Evolutionary conservation across 2,888 invertebrate species (phyloP), one percentile per base, ranked within the genome.

Genomic region (Apamea sordens): DNA sequence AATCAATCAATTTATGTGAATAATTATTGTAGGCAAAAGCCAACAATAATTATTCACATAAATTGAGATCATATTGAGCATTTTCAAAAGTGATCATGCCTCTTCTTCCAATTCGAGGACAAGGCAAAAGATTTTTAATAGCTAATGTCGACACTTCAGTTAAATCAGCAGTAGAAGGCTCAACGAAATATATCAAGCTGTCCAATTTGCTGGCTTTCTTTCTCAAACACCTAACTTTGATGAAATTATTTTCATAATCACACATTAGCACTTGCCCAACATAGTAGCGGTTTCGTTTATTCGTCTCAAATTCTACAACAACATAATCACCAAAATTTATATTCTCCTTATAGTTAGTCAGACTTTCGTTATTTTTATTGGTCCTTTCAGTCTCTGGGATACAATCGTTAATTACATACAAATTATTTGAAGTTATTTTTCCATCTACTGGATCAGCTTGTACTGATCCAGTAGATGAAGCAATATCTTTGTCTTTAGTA

Each of bases 31-130:
- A n/a, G n/a, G n/a, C n/a, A n/a, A n/a, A n/a, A n/a, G n/a, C n/a
- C n/a, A n/a, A n/a, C n/a, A n/a, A 3, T 56, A 56, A 56, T 61
- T 61, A 61, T 61, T 61, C 61, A 61, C 61, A 61, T 28, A 61
- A 61, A 61, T 28, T 61, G 61, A 61, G 61, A 61, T 61, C 28
- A 61, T 28, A 28, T 61, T 61, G 61, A 61, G 28, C 15, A 61
- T 61, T 61, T 28, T 61, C 61, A 61, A 61, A 61, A n/a, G n/a
- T 59, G 18, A 53, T 53, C 53, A 56, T 56, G 28, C 61, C 61
- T 61, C 61, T 10, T 59, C 59, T 61, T n/a, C 61, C 61, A 28
- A 61, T 61, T 61, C 61, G 61, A 61, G 61, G 61, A 61, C 15
- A 61, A 28, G 28, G 15, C 15, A 61, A 61, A 61, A 28, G 63